Percentiles rank a stretch among this genome's conserved stretches.
phyloP scores from a whole-genome alignment of 2,113 vertebrate genomes.

The Sarotherodon lohbergeri region DNA sequence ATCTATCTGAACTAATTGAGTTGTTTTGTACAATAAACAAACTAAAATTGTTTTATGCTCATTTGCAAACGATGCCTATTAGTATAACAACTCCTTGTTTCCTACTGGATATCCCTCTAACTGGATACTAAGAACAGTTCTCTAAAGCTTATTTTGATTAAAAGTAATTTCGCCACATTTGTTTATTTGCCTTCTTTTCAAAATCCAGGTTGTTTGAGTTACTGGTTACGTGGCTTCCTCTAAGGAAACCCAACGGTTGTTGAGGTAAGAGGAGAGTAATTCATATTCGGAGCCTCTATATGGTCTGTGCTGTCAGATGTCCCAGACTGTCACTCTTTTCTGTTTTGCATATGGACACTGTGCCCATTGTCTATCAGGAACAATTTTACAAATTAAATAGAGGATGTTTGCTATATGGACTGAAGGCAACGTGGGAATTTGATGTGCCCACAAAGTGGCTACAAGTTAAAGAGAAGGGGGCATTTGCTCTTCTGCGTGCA shows the following conservation, averaged over 20 bases:
- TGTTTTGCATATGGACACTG: not conserved
- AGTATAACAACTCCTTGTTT: not conserved
- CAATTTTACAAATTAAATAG: not conserved
- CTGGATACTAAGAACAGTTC: not conserved
- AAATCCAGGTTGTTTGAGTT: not conserved
- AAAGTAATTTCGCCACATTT: not conserved
- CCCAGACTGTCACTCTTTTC: not conserved
- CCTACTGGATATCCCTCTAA: not conserved
- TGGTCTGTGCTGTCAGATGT: not conserved
- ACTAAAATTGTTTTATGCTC: not conserved
- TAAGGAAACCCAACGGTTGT: not conserved
- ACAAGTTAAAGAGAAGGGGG: not conserved
- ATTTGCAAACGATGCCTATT: not conserved
- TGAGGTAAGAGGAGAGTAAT: not conserved
- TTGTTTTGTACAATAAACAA: not conserved
- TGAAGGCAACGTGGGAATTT: not conserved
- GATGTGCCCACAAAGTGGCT: not conserved
- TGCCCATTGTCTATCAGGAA: conserved; percentile 2
- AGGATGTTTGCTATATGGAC: not conserved
- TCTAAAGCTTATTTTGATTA: not conserved
- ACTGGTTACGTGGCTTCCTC: not conserved
- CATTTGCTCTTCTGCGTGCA: conserved; percentile 45
- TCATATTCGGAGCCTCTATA: conserved; percentile 1
- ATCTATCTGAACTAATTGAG: not conserved
- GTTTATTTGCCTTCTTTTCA: not conserved